Base-by-base conservation (phyloP, 2,888 invertebrate species). In the Salticus scenicus region DNA sequence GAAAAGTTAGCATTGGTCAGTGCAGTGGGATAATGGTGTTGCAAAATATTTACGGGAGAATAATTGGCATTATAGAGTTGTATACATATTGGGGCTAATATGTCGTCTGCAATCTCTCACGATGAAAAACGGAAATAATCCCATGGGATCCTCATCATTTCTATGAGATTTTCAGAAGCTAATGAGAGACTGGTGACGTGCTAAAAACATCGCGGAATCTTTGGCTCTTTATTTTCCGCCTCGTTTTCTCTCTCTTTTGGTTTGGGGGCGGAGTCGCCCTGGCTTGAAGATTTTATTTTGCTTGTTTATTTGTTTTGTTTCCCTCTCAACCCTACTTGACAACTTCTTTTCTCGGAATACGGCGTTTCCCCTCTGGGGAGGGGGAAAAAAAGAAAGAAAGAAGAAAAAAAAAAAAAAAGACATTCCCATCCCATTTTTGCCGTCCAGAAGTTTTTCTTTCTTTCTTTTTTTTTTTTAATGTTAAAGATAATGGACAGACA, bases 111-210 rank as follows among this genome's bases (percentile, higher is more conserved):
- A 37, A 37, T 7, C 10, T 4, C 37, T 10, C 37, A 4, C 37
- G 37, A 7, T 10, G 37, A 10, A 37, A 37, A 4, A 10, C 7
- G 10, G 10, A 37, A 4, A 37, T 7, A 10, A 37, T 37, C 31
- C 70, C 37, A 37, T 28, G 37, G 20, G 37, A 14, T 14, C 63
- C 51, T 70, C 74, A 37, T 76, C 33, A 1, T 41, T 67, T 42
- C 33, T 33, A 64, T 10, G 17, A 41, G 30, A 71, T 28, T 71
- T 28, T 31, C 33, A 12, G 28, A 24, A 33, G 71, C 76, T 77
- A 77, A 83, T 83, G 72, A 83, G 72, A 66, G 77, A 41, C 66
- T 77, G 83, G 51, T 77, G 83, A 83, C 76, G 83, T 77, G 83
- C 33, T 72, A 83, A 82, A 83, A 77, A 66, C 76, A 71, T 72